A percentile compares a stretch with the other conserved stretches of the same genome.
phyloP scores from a whole-genome alignment of 2,113 vertebrate genomes.

The Paratilapia polleni region DNA sequence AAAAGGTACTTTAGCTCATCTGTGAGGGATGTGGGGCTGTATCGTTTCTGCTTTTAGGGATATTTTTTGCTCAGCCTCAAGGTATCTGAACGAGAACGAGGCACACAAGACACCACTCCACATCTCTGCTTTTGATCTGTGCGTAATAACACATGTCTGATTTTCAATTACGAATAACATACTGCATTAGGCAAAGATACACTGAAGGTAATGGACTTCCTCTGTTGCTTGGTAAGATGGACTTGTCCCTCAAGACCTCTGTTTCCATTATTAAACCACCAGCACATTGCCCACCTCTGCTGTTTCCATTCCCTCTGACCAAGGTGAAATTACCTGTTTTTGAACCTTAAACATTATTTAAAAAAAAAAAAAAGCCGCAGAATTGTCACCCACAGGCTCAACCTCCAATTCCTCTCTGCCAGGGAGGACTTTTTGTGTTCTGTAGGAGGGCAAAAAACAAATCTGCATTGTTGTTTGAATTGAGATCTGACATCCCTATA shows the following conservation, averaged over 20 bases:
- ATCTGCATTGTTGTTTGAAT: constrained; percentile 13
- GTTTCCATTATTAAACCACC: constrained; percentile 79
- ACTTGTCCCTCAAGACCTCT: constrained; percentile 63
- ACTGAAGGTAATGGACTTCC: constrained; percentile 78
- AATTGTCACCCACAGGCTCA: constrained; percentile 30
- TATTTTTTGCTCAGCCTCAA: constrained; percentile 33
- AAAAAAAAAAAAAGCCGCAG: constrained; percentile 1
- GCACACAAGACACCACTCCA: constrained; percentile 8
- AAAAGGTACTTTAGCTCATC: background rate
- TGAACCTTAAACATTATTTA: constrained; percentile 38
- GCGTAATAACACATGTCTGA: constrained; percentile 52
- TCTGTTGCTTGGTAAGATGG: constrained; percentile 71
- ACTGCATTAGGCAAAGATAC: constrained; percentile 71
- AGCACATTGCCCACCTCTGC: constrained; percentile 50
- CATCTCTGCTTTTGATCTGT: constrained; percentile 47
- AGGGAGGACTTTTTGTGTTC: constrained; percentile 29
- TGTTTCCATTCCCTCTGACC: constrained; percentile 63
- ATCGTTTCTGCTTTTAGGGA: constrained; percentile 18
- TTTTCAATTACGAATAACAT: constrained; percentile 76
- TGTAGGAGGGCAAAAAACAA: background rate
- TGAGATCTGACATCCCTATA: constrained; percentile 6
- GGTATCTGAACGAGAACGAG: constrained; percentile 31
- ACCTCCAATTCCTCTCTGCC: constrained; percentile 53
- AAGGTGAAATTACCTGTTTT: constrained; percentile 74
- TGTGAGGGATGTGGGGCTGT: background rate